Percentiles rank a stretch among this genome's conserved stretches.
Evolutionary conservation across 2,888 invertebrate species (phyloP).

Genomic region (Rhogogaster chlorosoma): DNA sequence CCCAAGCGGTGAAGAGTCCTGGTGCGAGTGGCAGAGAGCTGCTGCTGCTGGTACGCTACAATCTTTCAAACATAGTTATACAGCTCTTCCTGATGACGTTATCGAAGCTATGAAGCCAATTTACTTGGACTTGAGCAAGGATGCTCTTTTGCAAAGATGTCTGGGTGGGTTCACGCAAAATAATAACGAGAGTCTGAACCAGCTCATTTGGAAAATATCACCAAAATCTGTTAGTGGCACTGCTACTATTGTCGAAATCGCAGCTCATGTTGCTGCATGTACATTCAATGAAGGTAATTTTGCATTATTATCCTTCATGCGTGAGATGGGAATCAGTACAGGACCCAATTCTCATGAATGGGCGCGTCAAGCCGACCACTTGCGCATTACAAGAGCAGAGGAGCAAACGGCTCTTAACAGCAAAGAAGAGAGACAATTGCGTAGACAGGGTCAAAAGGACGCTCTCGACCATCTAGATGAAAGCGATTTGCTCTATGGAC

Average conservation of each 20-base stretch:
- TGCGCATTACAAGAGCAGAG: not conserved
- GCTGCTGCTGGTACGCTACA: constrained; percentile 53
- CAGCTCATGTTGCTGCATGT: constrained; percentile 51
- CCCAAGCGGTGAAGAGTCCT: constrained; percentile 56
- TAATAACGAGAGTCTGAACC: too few relatives aligned
- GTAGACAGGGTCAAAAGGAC: constrained; percentile 58
- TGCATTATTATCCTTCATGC: constrained; percentile 54
- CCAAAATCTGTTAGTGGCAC: constrained; percentile 54
- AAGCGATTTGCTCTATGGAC: too few relatives aligned
- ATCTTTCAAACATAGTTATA: constrained; percentile 40
- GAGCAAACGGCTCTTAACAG: not conserved
- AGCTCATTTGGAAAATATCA: constrained; percentile 57
- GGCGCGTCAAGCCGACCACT: not conserved
- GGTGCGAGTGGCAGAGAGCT: constrained; percentile 57
- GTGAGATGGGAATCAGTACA: constrained; percentile 55
- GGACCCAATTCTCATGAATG: constrained; percentile 6
- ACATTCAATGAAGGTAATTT: constrained; percentile 56
- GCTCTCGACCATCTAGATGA: constrained; percentile 57
- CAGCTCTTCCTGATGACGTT: constrained; percentile 54
- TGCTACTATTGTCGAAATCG: constrained; percentile 55
- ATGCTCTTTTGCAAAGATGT: constrained; percentile 54
- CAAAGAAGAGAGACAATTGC: constrained; percentile 53
- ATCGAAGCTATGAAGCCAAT: constrained; percentile 54
- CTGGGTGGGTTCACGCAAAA: constrained; percentile 56
- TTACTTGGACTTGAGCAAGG: constrained; percentile 54